Base-by-base conservation (phyloP, 2,888 invertebrate species). In the Calephelis perditalis region DNA sequence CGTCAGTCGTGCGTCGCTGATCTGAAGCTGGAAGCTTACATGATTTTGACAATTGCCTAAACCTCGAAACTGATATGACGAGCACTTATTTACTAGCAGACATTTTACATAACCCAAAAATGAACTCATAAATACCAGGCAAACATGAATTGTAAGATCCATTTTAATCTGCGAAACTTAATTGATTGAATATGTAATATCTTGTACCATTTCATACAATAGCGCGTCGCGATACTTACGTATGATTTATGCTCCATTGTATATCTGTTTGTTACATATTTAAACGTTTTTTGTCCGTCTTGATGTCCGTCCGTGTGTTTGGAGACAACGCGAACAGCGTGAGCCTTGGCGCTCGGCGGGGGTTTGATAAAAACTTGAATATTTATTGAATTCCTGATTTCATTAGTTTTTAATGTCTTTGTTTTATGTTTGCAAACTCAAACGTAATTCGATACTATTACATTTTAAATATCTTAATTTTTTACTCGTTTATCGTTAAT, bases 271-370 rank as follows among this genome's bases (percentile, higher is more conserved):
- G 65, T 66, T 62, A 57, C 62, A 58, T 60, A 64, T 59, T 59
- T 37, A 64, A 57, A 36, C 26, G 55, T 59, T 63, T 63, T 59
- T 60, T 62, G 62, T 57, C 37, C 9, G 58, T 63, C 62, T 57
- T 58, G 58, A 47, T 45, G 40, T 40, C 40, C 11, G 67, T 63
- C 52, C 56, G 66, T 65, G 59, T 61, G 69, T 66, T 57, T 62
- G 59, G 61, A 64, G 65, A 61, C 65, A 65, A 69, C 71, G 68
- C 69, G 64, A 66, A 67, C 66, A 68, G 71, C 70, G 72, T 70
- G 70, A 72, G 68, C 65, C 65, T 71, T 70, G 70, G 69, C 71
- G 70, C 70, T 69, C 64, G 61, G 56, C 49, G 52, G 67, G 59
- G 65, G 66, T 67, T 58, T 62, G 57, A 59, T 62, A 66, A 66